phyloP scores from a whole-genome alignment of 2,888 invertebrate genomes.

The Agelastica alni region DNA sequence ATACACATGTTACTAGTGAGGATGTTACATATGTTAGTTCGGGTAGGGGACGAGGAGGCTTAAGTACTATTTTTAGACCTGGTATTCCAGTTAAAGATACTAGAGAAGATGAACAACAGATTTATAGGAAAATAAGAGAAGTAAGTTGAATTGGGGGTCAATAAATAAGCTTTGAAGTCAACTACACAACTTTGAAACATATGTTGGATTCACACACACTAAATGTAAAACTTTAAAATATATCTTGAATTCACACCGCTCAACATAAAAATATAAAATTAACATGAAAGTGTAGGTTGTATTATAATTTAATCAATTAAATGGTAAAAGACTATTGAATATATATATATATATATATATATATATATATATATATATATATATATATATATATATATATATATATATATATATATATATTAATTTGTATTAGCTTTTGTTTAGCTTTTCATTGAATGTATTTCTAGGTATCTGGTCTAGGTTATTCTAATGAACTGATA shows the following conservation, averaged over 20 bases:
- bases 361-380: background rate
- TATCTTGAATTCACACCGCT: too few relatives aligned
- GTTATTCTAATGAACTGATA: conserved; percentile 22
- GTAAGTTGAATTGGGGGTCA: background rate
- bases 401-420: too few relatives aligned
- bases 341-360: background rate
- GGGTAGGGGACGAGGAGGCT: conserved; percentile 20
- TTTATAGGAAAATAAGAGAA: conserved; percentile 14
- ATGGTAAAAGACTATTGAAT: background rate
- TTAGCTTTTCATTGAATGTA: too few relatives aligned
- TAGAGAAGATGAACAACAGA: conserved; percentile 4
- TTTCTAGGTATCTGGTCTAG: conserved; percentile 21
- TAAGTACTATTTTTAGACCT: conserved; percentile 17
- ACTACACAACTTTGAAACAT: too few relatives aligned
- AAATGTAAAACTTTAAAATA: too few relatives aligned
- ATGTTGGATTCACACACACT: too few relatives aligned
- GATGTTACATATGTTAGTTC: conserved; percentile 14
- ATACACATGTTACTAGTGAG: conserved; percentile 10
- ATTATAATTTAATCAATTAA: background rate
- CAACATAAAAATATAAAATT: background rate
- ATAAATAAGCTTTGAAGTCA: too few relatives aligned
- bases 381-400: too few relatives aligned
- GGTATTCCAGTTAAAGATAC: conserved; percentile 1
- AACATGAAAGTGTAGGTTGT: background rate
- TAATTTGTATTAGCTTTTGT: too few relatives aligned